These are phyloP conservation scores for Heliconius ethilla DNA, from an alignment of 2,888 invertebrate genomes.

Conservation along the genomic window DNA sequence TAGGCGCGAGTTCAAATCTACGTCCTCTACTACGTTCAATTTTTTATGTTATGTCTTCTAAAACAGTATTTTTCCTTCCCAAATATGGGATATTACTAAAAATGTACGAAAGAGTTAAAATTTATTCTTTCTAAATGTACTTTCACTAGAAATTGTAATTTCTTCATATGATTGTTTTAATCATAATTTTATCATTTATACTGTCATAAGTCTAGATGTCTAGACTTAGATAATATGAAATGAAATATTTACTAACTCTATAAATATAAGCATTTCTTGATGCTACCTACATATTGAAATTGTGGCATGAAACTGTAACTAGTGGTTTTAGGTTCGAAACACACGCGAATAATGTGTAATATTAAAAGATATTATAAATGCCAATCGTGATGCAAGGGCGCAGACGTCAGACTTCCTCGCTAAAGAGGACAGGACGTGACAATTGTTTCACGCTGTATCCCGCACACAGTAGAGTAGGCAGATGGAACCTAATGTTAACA, in stretches of 20 bases:
- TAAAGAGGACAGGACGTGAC: too few species aligned
- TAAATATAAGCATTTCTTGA: neutral
- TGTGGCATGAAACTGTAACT: too few species aligned
- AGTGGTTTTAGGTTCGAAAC: too few species aligned
- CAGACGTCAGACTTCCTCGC: too few species aligned
- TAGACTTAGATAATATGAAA: neutral
- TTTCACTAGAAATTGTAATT: neutral
- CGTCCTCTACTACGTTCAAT: neutral
- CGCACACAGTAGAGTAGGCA: too few species aligned
- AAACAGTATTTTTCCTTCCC: neutral
- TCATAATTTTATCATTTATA: neutral
- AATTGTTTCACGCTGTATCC: too few species aligned
- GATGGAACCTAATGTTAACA: too few species aligned
- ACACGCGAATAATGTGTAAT: too few species aligned
- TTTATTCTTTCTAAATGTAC: neutral
- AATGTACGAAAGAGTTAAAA: neutral
- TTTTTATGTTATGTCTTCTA: neutral
- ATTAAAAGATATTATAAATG: too few species aligned
- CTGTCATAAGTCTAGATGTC: neutral
- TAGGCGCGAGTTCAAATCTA: neutral
- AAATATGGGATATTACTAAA: neutral
- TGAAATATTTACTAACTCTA: neutral
- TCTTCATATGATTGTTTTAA: neutral
- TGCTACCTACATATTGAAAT: too few species aligned
- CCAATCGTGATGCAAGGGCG: rapidly evolving